These are phyloP conservation scores for Pelochelys cantorii DNA, from an alignment of 2,797 vertebrate species.

Conservation along the genomic window DNA sequence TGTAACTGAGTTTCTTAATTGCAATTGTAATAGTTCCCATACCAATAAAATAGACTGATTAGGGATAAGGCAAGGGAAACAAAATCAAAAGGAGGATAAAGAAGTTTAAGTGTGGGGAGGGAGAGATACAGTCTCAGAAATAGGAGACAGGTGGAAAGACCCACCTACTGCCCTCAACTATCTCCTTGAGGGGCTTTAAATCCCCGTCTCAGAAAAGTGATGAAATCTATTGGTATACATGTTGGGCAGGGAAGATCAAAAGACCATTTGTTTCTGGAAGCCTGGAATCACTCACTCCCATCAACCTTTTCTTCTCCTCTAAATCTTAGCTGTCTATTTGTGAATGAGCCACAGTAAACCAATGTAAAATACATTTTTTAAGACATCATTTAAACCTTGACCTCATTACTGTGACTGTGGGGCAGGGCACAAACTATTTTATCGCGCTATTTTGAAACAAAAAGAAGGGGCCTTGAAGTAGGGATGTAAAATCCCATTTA, in stretches of 20 bases:
- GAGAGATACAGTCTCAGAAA: not conserved
- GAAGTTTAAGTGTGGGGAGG: not conserved
- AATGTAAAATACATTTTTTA: constrained; percentile 19
- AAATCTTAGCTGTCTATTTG: constrained; percentile 7
- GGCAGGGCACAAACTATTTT: constrained; percentile 13
- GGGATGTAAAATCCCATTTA: no score
- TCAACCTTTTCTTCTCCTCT: constrained; percentile 6
- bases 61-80: not conserved
- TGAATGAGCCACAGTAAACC: constrained; percentile 26
- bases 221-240: accelerated
- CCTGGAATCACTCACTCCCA: not conserved
- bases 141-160: not conserved
- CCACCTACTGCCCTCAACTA: not conserved
- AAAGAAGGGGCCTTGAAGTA: not conserved
- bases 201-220: not conserved
- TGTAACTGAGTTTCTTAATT: not conserved
- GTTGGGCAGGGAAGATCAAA: constrained; percentile 41
- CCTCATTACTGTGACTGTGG: not conserved
- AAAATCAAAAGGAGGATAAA: not conserved
- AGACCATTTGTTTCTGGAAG: constrained; percentile 34
- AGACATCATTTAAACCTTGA: not conserved
- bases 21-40: not conserved
- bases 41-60: not conserved
- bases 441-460: constrained; percentile 43
- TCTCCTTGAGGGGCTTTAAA: not conserved